Base-by-base conservation (phyloP, 2,797 vertebrate species). In the Rhabdophis nuchalis region DNA sequence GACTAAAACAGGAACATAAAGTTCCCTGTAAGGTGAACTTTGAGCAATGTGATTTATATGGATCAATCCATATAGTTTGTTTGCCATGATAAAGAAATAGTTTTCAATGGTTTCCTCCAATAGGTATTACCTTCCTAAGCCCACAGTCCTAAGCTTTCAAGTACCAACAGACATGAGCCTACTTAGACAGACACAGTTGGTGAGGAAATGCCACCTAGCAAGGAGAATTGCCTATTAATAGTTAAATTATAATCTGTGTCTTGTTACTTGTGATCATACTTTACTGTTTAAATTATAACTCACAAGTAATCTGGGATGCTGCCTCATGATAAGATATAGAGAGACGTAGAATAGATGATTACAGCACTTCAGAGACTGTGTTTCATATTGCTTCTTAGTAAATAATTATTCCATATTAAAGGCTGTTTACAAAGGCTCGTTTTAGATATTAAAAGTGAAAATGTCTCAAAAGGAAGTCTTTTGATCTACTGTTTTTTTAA, bases 401-500 rank as follows among this genome's bases (percentile, higher is more conserved):
- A 95, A 96, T 94, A 96, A 95, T 95, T 92, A 94, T 95, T 92
- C 58, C 86, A 23, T 96, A 96, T 97, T 95, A 96, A 96, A 96
- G 94, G 1, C 4, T 90, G 90, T 95, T 96, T 96, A 95, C 92
- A 95, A 95, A 93, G 94, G 95, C 94, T 96, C 94, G 60, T 92
- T 93, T 95, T 94, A 64, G 96, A 97, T 97, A 97, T 96, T 94
- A 95, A 93, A 88, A 93, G 93, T 97, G 97, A 97, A 97, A 97
- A 97, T 92, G 94, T 95, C 95, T 96, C 95, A 95, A 97, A 97
- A 96, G 95, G 94, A 95, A 96, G 95, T 94, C 96, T 97, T 98
- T 97, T 97, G 97, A 98, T 98, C 97, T 82, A 82, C 41, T 46
- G 36, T 20, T 77, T 82, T 77, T 77, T 77, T 46, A 93, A 97